These are phyloP conservation scores for Pterophyllum scalare DNA, from an alignment of 2,113 vertebrate species.

Conservation along the genomic window DNA sequence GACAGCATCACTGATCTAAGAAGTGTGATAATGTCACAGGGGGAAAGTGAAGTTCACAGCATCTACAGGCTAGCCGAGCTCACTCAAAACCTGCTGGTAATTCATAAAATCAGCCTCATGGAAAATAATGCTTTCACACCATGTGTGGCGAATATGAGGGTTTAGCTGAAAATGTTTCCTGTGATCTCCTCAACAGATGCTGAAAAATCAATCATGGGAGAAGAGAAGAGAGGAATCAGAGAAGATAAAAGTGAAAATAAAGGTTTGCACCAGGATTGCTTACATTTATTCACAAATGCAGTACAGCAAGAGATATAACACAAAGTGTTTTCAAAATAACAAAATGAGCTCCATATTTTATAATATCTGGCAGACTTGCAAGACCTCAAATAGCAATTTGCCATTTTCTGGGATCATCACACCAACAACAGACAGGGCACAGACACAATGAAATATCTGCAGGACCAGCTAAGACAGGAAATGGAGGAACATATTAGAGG, in stretches of 20 bases:
- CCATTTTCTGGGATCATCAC: constrained; percentile 20
- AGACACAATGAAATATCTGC: constrained; percentile 56
- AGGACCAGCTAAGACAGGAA: constrained; percentile 76
- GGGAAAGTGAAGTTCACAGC: constrained; percentile 33
- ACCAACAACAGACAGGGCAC: constrained; percentile 4
- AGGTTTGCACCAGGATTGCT: constrained; percentile 32
- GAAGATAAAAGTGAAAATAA: constrained; percentile 50
- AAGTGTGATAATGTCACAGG: constrained; percentile 66
- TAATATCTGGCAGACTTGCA: constrained; percentile 30
- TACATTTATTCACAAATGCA: not conserved
- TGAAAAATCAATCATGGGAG: constrained; percentile 77
- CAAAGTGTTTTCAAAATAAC: not conserved
- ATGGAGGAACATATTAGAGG: constrained; percentile 80
- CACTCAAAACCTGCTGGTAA: constrained; percentile 83
- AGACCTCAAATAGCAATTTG: not conserved
- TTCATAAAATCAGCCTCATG: not conserved
- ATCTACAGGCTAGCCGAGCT: constrained; percentile 73
- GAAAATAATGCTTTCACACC: not conserved
- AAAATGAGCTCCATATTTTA: not conserved
- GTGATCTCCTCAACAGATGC: constrained; percentile 64
- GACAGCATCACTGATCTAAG: constrained; percentile 72
- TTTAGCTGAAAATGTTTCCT: not conserved
- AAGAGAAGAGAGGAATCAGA: constrained; percentile 65
- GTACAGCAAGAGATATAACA: not conserved
- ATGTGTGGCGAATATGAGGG: not conserved